A percentile compares a stretch with the other conserved stretches of the same genome.
phyloP scores from a whole-genome alignment of 1,140 invertebrate genomes.

The Drosophila neocordata region DNA sequence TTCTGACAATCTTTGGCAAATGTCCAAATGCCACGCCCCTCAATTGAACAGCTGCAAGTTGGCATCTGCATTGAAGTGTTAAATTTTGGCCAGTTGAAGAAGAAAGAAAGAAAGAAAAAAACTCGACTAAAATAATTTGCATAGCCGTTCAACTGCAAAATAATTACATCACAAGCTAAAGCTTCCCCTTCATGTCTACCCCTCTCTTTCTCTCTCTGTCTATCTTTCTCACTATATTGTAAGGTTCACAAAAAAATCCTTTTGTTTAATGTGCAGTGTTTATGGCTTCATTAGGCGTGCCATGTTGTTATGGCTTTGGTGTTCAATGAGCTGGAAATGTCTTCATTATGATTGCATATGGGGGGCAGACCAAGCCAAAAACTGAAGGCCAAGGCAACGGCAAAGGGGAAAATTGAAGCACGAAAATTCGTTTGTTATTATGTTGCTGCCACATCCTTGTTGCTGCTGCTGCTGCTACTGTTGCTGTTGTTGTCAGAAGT shows the following conservation, averaged over 20 bases:
- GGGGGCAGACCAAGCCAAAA: conserved; percentile 6
- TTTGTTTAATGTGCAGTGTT: conserved; percentile 42
- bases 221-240: background rate
- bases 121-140: conserved; percentile 27
- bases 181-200: background rate
- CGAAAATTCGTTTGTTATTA: conserved; percentile 67
- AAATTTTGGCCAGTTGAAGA: conserved; percentile 26
- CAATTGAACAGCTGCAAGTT: conserved; percentile 8
- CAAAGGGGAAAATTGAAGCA: conserved; percentile 32
- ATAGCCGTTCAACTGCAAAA: conserved; percentile 38
- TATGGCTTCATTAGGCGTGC: conserved; percentile 58
- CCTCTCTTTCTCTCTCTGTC: background rate
- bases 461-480: conserved; percentile 23
- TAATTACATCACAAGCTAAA: conserved; percentile 28
- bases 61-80: conserved; percentile 36
- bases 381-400: conserved; percentile 18
- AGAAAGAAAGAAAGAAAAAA: conserved; percentile 19
- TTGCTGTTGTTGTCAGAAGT: conserved; percentile 48
- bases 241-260: conserved; percentile 16
- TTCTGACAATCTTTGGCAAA: background rate
- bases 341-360: conserved; percentile 78
- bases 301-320: conserved; percentile 44
- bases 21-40: background rate
- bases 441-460: conserved; percentile 14
- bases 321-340: conserved; percentile 75